Conservation (phyloP, 2,797 vertebrate genomes). For the Otolemur crassicaudatus region DNA sequence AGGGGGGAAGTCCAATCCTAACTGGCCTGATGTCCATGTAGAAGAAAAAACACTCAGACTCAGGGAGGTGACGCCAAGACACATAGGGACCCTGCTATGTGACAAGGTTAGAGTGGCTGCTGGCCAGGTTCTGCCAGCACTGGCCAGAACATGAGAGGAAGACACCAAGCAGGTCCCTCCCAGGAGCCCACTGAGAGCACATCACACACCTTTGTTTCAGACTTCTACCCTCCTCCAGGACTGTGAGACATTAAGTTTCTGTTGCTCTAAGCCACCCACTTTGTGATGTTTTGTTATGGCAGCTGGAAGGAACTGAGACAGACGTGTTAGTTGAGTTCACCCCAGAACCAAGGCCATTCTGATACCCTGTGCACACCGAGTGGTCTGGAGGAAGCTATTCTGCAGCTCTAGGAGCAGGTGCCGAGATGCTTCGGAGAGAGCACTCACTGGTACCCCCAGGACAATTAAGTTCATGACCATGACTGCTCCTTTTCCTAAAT, state of each 20-base stretch:
- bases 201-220: background rate
- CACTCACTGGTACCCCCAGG: background rate
- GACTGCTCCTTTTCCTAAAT: background rate
- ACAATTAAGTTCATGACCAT: background rate
- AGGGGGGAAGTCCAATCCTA: no score
- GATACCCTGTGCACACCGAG: fast-evolving
- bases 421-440: background rate
- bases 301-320: background rate
- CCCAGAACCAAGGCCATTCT: background rate
- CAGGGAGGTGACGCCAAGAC: background rate
- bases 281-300: background rate
- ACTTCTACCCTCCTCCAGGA: background rate
- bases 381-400: background rate
- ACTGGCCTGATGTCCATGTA: background rate
- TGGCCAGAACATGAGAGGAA: background rate
- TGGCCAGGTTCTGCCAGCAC: background rate
- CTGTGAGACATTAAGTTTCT: no score
- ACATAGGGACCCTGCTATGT: fast-evolving
- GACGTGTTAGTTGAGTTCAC: background rate
- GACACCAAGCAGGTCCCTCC: background rate
- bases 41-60: background rate
- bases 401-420: background rate
- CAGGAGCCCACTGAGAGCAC: background rate
- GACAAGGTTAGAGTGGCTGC: fast-evolving
- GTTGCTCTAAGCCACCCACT: background rate